Evolutionary conservation across 2,113 vertebrate genomes (phyloP), one percentile per base, ranked within the genome.

Genomic region (Anhinga rufa): DNA sequence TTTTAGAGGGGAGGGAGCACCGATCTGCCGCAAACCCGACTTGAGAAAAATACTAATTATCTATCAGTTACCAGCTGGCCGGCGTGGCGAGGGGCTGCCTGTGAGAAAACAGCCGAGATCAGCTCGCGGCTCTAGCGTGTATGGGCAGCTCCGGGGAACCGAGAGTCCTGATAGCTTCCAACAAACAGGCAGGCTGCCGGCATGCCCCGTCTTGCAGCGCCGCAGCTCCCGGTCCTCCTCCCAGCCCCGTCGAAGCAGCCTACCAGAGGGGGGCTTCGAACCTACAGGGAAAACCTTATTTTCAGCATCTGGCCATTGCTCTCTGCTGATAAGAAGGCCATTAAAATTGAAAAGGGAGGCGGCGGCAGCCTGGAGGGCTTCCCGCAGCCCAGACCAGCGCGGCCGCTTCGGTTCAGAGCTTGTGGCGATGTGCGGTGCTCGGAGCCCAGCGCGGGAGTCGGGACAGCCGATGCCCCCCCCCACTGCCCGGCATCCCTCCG

Each of bases 31-130:
- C 96, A 76, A 90, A 19, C 12, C 69, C 49, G 26, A 95, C 96
- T 96, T 95, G 98, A 97, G 97, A 98, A 97, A 98, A 97, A 97
- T 88, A 90, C 83, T 97, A 89, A 97, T 98, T 98, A 98, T 97
- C 98, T 92, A 81, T 66, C 97, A 88, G 98, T 98, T 98, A 98
- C 97, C 98, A 97, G 97, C 92, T 91, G 92, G 91, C 91, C 9
- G 10, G 86, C 26, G 61, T 57, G 95, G 96, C 5, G 6, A 93
- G 95, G 95, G 96, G 85, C 78, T 40, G 95, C 79, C 48, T 25
- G 85, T 31, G 38, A 42, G 93, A 82, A 80, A 72, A 78, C 36
- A 82, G 79, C 74, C 21, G 38, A 22, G 70, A 65, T 78, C 5
- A 19, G 88, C 90, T 34, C 6, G 10, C 25, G 17, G 93, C 92